Evolutionary conservation across 2,888 invertebrate genomes (phyloP).

Genomic region (Latheticus oryzae): DNA sequence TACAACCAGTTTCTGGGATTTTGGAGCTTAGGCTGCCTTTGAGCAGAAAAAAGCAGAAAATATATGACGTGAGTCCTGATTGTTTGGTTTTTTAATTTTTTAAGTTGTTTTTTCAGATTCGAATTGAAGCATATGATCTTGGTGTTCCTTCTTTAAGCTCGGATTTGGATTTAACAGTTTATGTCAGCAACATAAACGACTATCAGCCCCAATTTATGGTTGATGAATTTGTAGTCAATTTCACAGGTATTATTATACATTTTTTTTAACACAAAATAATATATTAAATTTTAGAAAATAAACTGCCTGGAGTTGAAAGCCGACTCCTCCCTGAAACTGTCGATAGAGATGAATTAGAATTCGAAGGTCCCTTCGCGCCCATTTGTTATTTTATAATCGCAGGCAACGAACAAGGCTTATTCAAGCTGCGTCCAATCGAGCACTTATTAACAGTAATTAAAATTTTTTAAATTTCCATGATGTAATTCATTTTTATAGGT

Average conservation of each 20-base stretch:
- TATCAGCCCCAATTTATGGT: constrained; percentile 88
- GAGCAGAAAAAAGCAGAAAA: constrained; percentile 86
- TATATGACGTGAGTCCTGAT: constrained; percentile 83
- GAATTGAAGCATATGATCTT: constrained; percentile 91
- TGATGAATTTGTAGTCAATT: constrained; percentile 77
- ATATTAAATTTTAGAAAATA: constrained; percentile 70
- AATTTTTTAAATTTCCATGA: constrained; percentile 8
- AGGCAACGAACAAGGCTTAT: constrained; percentile 80
- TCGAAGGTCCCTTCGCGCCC: constrained; percentile 79
- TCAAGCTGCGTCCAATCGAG: constrained; percentile 77
- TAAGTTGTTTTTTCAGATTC: constrained; percentile 71
- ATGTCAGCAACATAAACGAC: constrained; percentile 89
- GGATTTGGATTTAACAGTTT: constrained; percentile 87
- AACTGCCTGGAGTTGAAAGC: constrained; percentile 73
- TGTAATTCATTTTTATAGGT: constrained; percentile 59
- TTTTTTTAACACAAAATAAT: not conserved
- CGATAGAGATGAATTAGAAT: constrained; percentile 87
- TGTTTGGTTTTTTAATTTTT: constrained; percentile 6
- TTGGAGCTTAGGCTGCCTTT: constrained; percentile 78
- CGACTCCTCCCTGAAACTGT: constrained; percentile 82
- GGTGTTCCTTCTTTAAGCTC: constrained; percentile 88
- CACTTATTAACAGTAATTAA: constrained; percentile 72
- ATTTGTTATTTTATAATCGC: constrained; percentile 95
- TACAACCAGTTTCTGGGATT: constrained; percentile 83
- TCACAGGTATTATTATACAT: constrained; percentile 72